Conservation (phyloP, 2,113 vertebrate genomes). For the Scortum barcoo region DNA sequence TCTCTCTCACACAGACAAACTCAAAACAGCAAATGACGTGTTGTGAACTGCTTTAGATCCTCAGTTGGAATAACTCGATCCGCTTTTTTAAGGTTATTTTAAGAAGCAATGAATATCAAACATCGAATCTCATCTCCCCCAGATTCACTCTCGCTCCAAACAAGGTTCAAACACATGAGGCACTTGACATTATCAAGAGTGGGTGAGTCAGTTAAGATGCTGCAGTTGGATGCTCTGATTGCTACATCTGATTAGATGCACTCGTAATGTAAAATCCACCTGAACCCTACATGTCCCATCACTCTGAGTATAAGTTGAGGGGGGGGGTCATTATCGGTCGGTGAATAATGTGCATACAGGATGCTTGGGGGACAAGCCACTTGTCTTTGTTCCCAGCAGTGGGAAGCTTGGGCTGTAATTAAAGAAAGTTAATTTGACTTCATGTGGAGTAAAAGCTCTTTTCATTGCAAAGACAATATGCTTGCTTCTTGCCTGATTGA, state of each 20-base stretch:
- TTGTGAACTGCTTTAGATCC: neutral
- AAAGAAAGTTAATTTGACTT: slow-evolving; percentile 71
- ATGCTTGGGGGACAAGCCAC: slow-evolving; percentile 39
- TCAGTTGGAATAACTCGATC: no score
- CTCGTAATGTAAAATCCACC: slow-evolving; percentile 46
- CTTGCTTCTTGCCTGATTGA: slow-evolving; percentile 59
- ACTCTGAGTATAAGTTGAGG: slow-evolving; percentile 40
- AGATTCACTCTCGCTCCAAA: slow-evolving; percentile 1
- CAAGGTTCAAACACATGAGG: neutral
- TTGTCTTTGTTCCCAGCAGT: slow-evolving; percentile 51
- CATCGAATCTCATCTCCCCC: neutral
- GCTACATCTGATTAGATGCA: slow-evolving; percentile 33
- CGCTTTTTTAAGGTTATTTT: neutral
- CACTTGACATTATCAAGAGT: slow-evolving; percentile 46
- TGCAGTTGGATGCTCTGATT: slow-evolving; percentile 43
- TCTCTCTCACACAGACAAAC: neutral
- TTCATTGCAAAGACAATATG: slow-evolving; percentile 68
- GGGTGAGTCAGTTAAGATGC: slow-evolving; percentile 27
- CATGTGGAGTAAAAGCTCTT: slow-evolving; percentile 54
- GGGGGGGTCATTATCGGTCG: slow-evolving; percentile 54
- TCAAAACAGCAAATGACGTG: neutral
- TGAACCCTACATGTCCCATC: slow-evolving; percentile 36
- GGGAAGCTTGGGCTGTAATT: slow-evolving; percentile 57
- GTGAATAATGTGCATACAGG: slow-evolving; percentile 27
- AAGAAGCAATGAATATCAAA: neutral